phyloP scores from a whole-genome alignment of 2,113 vertebrate species.

The Mastomys natalensis region DNA sequence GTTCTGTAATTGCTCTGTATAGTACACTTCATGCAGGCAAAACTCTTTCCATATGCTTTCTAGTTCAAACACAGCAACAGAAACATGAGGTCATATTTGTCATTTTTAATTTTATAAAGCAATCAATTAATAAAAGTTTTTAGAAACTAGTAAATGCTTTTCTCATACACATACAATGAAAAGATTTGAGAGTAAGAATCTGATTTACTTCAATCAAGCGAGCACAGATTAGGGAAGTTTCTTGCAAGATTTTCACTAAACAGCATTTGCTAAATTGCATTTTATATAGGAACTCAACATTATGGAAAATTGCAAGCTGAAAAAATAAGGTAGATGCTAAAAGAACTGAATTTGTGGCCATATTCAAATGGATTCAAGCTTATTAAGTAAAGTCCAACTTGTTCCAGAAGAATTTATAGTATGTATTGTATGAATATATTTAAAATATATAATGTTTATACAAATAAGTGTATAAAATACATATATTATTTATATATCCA shows the following conservation, averaged over 20 bases:
- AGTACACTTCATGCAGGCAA: not conserved
- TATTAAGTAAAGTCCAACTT: slow-evolving; percentile 25
- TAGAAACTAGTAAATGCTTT: not conserved
- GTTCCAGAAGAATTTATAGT: not conserved
- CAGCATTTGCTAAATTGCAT: slow-evolving; percentile 1
- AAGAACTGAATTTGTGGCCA: slow-evolving; percentile 4
- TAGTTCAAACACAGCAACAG: not conserved
- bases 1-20: not conserved
- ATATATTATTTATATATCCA: not conserved
- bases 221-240: not conserved
- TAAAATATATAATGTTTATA: not conserved
- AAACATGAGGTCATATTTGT: not conserved
- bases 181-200: not conserved
- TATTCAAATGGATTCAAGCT: slow-evolving; percentile 32
- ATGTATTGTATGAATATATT: not conserved
- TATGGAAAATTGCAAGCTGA: not conserved
- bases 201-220: not conserved
- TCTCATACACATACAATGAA: not conserved
- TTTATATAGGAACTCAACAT: not conserved
- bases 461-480: not conserved
- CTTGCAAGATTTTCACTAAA: slow-evolving; percentile 1
- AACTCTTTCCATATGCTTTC: not conserved
- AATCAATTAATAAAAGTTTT: not conserved
- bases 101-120: slow-evolving; percentile 10
- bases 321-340: not conserved